Conservation (phyloP, 2,113 vertebrate genomes). For the Chrysemys picta region DNA sequence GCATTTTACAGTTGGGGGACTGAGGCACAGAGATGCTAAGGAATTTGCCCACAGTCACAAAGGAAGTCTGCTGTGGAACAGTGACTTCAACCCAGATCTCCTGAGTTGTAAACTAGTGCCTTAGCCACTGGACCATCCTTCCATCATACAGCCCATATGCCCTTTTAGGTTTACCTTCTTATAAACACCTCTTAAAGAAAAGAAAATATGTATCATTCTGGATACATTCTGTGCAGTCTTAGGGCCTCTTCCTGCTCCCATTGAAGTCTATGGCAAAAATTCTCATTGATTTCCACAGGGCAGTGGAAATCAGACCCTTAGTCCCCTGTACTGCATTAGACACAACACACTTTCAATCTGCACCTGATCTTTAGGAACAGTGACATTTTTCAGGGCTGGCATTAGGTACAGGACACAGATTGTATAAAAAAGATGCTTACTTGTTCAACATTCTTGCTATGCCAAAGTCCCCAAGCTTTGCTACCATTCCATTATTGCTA, state of each 20-base stretch:
- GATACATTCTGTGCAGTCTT: neutral
- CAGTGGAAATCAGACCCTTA: neutral
- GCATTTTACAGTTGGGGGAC: too few relatives aligned
- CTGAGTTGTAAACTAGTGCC: neutral
- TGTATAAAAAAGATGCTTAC: constrained; percentile 76
- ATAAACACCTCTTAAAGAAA: neutral
- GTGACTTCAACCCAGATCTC: neutral
- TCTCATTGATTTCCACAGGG: neutral
- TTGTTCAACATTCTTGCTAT: constrained; percentile 91
- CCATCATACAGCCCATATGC: accelerated
- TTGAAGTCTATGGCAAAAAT: neutral
- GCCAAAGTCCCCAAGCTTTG: constrained; percentile 95
- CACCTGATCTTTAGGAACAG: neutral
- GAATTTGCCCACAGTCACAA: neutral
- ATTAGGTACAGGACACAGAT: neutral
- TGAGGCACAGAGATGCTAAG: neutral
- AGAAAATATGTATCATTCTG: neutral
- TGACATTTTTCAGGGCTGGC: neutral
- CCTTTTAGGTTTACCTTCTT: neutral
- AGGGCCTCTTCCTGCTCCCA: neutral
- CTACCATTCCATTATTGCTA: constrained; percentile 83
- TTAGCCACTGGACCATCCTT: neutral
- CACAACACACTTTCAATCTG: neutral
- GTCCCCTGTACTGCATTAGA: neutral
- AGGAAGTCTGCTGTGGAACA: neutral